Conservation (phyloP, 2,113 vertebrate species). For the Panthera leo region DNA sequence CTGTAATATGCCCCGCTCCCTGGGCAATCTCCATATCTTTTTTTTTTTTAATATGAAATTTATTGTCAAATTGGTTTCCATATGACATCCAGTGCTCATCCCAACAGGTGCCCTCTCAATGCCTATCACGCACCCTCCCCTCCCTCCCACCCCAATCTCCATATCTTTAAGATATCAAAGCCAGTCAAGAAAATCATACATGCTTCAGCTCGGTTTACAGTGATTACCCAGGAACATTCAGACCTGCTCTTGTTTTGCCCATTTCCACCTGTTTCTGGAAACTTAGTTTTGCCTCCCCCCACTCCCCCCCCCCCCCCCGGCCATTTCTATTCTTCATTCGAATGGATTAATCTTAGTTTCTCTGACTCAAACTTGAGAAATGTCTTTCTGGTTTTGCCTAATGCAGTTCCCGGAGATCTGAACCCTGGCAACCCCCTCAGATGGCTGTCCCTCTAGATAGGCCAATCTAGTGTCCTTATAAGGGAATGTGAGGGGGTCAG, state of each 20-base stretch:
- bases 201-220: background rate
- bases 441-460: background rate
- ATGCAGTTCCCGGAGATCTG: background rate
- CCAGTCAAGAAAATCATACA: background rate
- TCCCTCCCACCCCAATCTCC: background rate
- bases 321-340: background rate
- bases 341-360: background rate
- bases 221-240: background rate
- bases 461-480: background rate
- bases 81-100: too few species aligned
- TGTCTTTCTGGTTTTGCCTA: background rate
- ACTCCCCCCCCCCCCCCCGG: accelerated
- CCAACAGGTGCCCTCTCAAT: too few species aligned
- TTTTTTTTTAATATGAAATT: too few species aligned
- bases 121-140: too few species aligned
- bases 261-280: background rate
- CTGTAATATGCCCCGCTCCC: background rate
- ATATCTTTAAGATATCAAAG: background rate
- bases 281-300: background rate
- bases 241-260: background rate
- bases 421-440: background rate
- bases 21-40: background rate
- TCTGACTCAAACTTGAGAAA: background rate
- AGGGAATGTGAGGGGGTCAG: background rate
- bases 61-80: too few species aligned